Percentiles rank a stretch among this genome's conserved stretches.
These are phyloP conservation scores for Clinocottus analis DNA, from an alignment of 2,113 vertebrate species.

Conservation along the genomic window DNA sequence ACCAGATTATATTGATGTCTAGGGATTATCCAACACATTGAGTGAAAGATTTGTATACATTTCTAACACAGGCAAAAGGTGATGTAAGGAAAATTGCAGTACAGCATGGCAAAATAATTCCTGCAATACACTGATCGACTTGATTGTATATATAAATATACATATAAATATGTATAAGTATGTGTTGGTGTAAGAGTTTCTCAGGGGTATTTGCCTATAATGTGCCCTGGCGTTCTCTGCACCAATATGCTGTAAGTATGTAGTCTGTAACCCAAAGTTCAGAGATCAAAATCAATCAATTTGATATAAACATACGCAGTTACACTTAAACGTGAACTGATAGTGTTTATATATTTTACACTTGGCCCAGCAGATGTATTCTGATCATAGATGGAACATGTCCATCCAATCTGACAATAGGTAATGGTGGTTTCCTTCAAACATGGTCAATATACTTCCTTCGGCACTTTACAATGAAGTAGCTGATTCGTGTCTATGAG, in stretches of 20 bases:
- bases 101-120: neutral
- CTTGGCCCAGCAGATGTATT: neutral
- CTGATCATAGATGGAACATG: too few relatives aligned
- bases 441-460: neutral
- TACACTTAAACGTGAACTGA: neutral
- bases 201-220: neutral
- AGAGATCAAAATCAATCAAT: neutral
- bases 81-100: neutral
- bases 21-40: conserved; percentile 2
- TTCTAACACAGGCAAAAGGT: too few relatives aligned
- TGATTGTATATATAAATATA: neutral
- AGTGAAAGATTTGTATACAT: too few relatives aligned
- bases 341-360: neutral
- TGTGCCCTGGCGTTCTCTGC: neutral
- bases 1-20: neutral
- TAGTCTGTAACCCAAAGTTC: neutral
- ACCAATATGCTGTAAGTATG: neutral
- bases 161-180: neutral
- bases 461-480: conserved; percentile 3
- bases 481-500: conserved; percentile 3
- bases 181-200: neutral
- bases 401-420: neutral
- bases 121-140: neutral
- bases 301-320: neutral
- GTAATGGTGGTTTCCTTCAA: neutral